A percentile compares a stretch with the other conserved stretches of the same genome.
phyloP scores from a whole-genome alignment of 2,888 invertebrate species.

The Chloroclystis v-ata region DNA sequence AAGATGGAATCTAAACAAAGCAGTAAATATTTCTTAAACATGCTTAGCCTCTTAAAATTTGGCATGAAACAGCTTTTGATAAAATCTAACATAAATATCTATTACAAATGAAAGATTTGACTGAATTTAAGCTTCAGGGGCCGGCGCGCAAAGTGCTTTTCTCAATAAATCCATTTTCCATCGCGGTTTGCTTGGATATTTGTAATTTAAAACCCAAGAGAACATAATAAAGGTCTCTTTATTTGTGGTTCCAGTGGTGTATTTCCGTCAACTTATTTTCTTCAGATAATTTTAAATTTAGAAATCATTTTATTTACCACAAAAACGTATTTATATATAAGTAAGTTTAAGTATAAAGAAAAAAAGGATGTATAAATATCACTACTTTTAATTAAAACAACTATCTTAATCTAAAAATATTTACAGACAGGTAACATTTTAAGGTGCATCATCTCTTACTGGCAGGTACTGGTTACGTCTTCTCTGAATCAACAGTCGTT shows the following conservation, averaged over 20 bases:
- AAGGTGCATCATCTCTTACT: constrained; percentile 69
- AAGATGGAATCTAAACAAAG: no score
- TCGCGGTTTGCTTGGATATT: constrained; percentile 1
- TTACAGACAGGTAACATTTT: constrained; percentile 49
- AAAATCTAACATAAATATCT: neutral
- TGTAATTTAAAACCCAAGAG: constrained; percentile 1
- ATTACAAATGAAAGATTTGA: constrained; percentile 3
- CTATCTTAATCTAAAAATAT: constrained; percentile 50
- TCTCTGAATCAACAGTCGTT: constrained; percentile 43
- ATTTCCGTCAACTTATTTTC: neutral
- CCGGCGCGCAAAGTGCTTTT: constrained; percentile 4
- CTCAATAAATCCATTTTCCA: constrained; percentile 5
- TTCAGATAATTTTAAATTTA: neutral
- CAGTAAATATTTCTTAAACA: no score
- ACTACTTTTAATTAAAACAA: constrained; percentile 49
- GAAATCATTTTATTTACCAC: no score
- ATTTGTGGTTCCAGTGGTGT: neutral
- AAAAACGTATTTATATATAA: no score
- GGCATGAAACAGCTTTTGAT: no score
- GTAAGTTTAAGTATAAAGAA: no score
- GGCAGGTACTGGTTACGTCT: constrained; percentile 69
- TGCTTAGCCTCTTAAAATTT: no score
- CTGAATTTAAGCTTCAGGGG: neutral
- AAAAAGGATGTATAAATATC: constrained; percentile 39
- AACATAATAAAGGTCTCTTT: neutral